Percentiles rank a stretch among this genome's conserved stretches.
Evolutionary conservation across 2,888 invertebrate species (phyloP).

Genomic region (Toxonevra muliebris): DNA sequence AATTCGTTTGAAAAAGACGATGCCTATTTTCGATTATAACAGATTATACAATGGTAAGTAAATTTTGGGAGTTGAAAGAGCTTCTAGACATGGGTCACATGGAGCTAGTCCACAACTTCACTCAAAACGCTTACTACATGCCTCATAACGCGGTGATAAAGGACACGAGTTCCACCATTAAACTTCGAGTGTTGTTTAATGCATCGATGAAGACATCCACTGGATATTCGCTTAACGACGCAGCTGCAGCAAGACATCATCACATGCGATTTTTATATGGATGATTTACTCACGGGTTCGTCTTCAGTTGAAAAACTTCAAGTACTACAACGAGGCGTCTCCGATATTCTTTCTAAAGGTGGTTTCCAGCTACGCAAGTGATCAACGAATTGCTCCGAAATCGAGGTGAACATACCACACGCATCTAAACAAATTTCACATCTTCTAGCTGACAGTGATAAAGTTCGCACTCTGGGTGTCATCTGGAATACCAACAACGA

Average conservation of each 20-base stretch:
- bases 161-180: conserved; percentile 22
- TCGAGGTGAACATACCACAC: neutral
- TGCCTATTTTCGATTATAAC: no score
- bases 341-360: conserved; percentile 6
- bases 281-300: conserved; percentile 6
- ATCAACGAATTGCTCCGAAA: neutral
- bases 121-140: conserved; percentile 26
- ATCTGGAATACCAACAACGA: conserved; percentile 7
- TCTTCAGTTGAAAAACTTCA: neutral
- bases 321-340: conserved; percentile 8
- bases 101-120: no score
- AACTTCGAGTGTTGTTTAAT: conserved; percentile 14
- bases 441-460: neutral
- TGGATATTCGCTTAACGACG: conserved; percentile 13
- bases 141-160: conserved; percentile 23
- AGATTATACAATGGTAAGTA: no score
- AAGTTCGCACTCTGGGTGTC: neutral
- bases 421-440: neutral
- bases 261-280: neutral
- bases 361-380: conserved; percentile 17
- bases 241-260: conserved; percentile 16
- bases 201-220: conserved; percentile 4
- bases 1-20: no score
- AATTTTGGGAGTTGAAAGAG: no score
- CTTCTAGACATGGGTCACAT: conserved; percentile 19